Percentiles rank a stretch among this genome's conserved stretches.
phyloP scores from a whole-genome alignment of 2,888 invertebrate species.

The Andrena bicolor region DNA sequence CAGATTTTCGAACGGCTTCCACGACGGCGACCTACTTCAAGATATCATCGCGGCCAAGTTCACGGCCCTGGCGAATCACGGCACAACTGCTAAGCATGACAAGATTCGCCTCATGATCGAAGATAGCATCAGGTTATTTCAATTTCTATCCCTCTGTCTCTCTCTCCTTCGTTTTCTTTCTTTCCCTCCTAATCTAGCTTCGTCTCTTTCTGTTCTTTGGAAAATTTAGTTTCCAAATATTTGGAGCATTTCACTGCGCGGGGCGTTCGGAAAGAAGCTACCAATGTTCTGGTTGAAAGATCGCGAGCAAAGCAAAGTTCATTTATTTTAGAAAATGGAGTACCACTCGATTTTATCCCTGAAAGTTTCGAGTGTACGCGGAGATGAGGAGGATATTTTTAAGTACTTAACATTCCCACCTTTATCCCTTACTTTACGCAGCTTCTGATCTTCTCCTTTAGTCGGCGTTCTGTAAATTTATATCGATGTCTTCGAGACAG shows the following conservation, averaged over 20 bases:
- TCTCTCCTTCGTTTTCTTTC: neutral
- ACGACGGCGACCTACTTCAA: slow-evolving; percentile 79
- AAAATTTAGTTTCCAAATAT: neutral
- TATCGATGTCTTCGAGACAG: no score
- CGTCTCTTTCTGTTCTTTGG: neutral
- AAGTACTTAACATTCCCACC: no score
- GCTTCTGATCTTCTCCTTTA: no score
- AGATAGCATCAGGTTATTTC: slow-evolving; percentile 87
- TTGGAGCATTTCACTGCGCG: neutral
- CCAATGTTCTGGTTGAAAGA: no score
- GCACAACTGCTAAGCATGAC: slow-evolving; percentile 78
- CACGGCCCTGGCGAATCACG: slow-evolving; percentile 74
- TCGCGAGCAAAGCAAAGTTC: no score
- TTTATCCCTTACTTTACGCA: no score
- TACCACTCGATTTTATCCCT: no score
- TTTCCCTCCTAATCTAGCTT: neutral
- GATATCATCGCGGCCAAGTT: slow-evolving; percentile 81
- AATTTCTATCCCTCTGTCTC: slow-evolving; percentile 6
- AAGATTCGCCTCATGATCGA: slow-evolving; percentile 88
- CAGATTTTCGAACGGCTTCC: slow-evolving; percentile 79
- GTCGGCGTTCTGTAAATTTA: no score
- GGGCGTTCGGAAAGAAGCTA: no score
- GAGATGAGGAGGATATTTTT: no score
- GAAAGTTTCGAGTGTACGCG: no score
- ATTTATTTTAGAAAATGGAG: no score